Evolutionary conservation across 2,888 invertebrate genomes (phyloP).

Genomic region (Hirtodrosophila trivittata): DNA sequence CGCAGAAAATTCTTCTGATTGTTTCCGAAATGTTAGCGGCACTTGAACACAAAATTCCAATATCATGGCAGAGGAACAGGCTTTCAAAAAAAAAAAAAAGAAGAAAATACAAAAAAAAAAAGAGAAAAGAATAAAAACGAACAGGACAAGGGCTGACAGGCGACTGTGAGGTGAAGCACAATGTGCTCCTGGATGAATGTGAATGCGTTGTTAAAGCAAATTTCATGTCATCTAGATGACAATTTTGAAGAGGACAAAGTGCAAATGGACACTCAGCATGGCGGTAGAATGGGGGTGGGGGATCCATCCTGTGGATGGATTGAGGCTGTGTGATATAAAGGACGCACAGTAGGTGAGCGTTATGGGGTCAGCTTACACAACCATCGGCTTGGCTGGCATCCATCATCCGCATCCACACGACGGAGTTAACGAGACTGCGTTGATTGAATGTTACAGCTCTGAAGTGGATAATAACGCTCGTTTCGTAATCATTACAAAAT

Average conservation of each 20-base stretch:
- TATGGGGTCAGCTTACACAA: too few species aligned
- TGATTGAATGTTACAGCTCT: slow-evolving; percentile 39
- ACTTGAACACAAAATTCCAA: slow-evolving; percentile 71
- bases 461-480: background rate
- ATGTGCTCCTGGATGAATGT: slow-evolving; percentile 11
- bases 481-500: slow-evolving; percentile 29
- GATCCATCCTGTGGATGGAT: slow-evolving; percentile 6
- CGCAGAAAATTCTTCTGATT: slow-evolving; percentile 45
- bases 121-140: background rate
- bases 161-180: slow-evolving; percentile 17
- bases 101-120: background rate
- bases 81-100: slow-evolving; percentile 1
- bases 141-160: slow-evolving; percentile 23
- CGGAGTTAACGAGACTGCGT: slow-evolving; percentile 43
- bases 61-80: slow-evolving; percentile 54
- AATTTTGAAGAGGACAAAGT: slow-evolving; percentile 53
- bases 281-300: slow-evolving; percentile 3
- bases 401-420: slow-evolving; percentile 4
- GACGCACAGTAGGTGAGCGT: background rate
- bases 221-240: slow-evolving; percentile 60
- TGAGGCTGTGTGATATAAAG: slow-evolving; percentile 5
- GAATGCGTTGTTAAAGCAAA: slow-evolving; percentile 60
- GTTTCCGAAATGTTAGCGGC: slow-evolving; percentile 72
- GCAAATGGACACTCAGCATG: slow-evolving; percentile 47
- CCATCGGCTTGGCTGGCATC: background rate